Conservation (phyloP, 2,113 vertebrate genomes). For the Pelusios castaneus region DNA sequence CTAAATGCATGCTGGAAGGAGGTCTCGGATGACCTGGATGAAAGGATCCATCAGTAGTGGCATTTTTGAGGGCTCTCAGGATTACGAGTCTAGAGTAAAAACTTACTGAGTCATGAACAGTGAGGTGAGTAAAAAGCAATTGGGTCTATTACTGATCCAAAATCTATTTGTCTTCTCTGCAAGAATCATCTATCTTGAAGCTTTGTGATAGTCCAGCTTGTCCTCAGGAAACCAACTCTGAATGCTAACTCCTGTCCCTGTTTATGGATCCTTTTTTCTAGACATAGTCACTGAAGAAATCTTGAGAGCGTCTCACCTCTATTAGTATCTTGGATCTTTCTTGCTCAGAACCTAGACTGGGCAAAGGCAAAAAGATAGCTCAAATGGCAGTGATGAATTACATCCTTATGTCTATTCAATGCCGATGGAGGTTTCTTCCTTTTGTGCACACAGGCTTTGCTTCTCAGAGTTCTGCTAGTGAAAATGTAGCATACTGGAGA, state of each 20-base stretch:
- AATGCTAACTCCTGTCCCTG: background rate
- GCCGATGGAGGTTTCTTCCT: rapidly evolving
- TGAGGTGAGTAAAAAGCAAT: rapidly evolving
- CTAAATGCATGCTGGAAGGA: too few relatives aligned
- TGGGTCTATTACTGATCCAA: rapidly evolving
- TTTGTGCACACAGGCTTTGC: background rate
- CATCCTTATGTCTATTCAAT: rapidly evolving
- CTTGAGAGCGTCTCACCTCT: background rate
- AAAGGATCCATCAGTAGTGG: rapidly evolving
- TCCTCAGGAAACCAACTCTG: background rate
- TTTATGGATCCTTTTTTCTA: background rate
- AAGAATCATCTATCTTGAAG: background rate
- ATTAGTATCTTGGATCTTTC: background rate
- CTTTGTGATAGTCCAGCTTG: rapidly evolving
- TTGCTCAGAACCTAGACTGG: rapidly evolving
- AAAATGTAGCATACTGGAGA: background rate
- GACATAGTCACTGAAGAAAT: rapidly evolving
- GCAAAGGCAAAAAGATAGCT: rapidly evolving
- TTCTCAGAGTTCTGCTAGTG: background rate
- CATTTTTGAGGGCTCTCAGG: background rate
- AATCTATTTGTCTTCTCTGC: background rate
- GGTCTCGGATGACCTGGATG: too few relatives aligned
- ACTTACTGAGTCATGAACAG: background rate
- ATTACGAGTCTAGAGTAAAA: background rate
- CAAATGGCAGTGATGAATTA: rapidly evolving